Conservation (phyloP, 2,888 invertebrate species). For the Arrhopalites spinosus region DNA sequence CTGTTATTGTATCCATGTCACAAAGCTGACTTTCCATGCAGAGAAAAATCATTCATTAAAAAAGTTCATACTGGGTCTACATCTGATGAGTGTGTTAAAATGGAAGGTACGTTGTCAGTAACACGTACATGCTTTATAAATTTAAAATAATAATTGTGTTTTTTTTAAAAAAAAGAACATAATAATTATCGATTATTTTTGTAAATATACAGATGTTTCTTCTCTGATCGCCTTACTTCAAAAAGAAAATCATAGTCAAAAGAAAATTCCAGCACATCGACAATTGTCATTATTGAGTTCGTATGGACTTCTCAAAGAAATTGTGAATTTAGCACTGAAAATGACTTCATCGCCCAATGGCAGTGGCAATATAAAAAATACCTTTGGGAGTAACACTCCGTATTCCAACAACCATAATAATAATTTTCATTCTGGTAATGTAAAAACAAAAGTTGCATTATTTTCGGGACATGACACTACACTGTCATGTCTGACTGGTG, state of each 20-base stretch:
- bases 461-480: constrained; percentile 94
- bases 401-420: constrained; percentile 33
- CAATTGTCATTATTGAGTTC: constrained; percentile 53
- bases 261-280: constrained; percentile 45
- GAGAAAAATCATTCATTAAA: too few species aligned
- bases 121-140: too few species aligned
- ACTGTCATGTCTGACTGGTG: constrained; percentile 76
- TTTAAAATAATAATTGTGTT: too few species aligned
- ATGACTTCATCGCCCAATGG: constrained; percentile 37
- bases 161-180: too few species aligned
- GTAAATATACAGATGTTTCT: too few species aligned
- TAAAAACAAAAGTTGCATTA: constrained; percentile 67
- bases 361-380: constrained; percentile 31
- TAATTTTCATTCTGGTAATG: constrained; percentile 31
- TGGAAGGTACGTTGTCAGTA: too few species aligned
- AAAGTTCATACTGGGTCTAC: too few species aligned
- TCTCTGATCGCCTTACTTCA: constrained; percentile 81
- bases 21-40: constrained; percentile 76
- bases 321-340: constrained; percentile 51
- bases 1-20: constrained; percentile 85
- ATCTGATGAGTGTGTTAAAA: constrained; percentile 67
- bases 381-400: not conserved
- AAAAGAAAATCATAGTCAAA: constrained; percentile 65
- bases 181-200: too few species aligned
- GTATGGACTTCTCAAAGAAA: constrained; percentile 55